Percentiles rank a stretch among this genome's conserved stretches.
phyloP scores from a whole-genome alignment of 2,888 invertebrate species.

The Pherbina coryleti region DNA sequence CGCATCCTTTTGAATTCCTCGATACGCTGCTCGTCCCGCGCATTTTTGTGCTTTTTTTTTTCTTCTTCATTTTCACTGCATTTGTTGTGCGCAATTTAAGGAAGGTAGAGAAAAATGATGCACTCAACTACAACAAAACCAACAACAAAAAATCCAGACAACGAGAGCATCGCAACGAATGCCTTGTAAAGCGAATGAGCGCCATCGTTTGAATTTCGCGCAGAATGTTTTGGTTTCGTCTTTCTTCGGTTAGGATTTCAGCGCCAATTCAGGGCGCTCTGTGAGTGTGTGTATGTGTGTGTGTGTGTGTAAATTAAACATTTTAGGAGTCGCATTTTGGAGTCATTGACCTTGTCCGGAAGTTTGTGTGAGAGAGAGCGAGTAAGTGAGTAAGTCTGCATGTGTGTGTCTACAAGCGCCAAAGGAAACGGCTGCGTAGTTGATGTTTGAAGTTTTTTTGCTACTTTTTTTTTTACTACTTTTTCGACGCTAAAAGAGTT shows the following conservation, averaged over 20 bases:
- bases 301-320: background rate
- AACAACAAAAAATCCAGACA: background rate
- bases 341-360: slow-evolving; percentile 28
- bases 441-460: background rate
- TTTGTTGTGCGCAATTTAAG: too few relatives aligned
- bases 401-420: background rate
- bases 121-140: background rate
- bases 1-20: too few relatives aligned
- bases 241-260: background rate
- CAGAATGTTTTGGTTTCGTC: slow-evolving; percentile 16
- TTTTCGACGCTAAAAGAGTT: background rate
- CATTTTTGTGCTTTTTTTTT: too few relatives aligned
- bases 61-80: background rate
- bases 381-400: background rate
- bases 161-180: background rate
- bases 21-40: too few relatives aligned
- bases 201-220: too few relatives aligned
- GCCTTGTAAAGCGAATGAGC: too few relatives aligned
- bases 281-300: background rate
- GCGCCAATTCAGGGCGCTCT: background rate
- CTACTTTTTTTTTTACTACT: background rate
- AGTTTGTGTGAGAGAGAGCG: background rate
- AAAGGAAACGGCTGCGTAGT: slow-evolving; percentile 4
- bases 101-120: background rate
- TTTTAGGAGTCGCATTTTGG: slow-evolving; percentile 14